Evolutionary conservation across 2,113 vertebrate genomes (phyloP).

Genomic region (Ptyas mucosa): DNA sequence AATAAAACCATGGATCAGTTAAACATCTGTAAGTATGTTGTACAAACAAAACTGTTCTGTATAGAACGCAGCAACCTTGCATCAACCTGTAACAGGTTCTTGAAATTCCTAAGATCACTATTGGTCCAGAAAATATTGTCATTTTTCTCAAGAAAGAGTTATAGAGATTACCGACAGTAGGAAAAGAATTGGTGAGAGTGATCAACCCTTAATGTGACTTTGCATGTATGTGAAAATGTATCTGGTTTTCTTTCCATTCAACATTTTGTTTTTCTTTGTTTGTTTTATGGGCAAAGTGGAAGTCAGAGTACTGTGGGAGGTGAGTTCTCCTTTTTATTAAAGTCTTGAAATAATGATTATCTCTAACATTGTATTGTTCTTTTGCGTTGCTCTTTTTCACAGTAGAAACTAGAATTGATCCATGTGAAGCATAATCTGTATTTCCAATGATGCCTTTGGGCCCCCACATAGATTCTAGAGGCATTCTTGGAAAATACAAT

Average conservation of each 20-base stretch:
- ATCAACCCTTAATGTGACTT: not conserved
- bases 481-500: not conserved
- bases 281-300: slow-evolving; percentile 58
- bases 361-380: not conserved
- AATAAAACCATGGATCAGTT: not conserved
- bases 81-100: not conserved
- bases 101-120: not conserved
- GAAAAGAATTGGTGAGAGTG: not conserved
- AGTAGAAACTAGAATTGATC: not conserved
- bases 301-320: slow-evolving; percentile 67
- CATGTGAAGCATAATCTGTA: not conserved
- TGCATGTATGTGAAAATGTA: not conserved
- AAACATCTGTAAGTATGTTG: not conserved
- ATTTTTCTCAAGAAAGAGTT: not conserved
- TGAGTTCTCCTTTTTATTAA: slow-evolving; percentile 54
- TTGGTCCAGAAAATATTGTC: not conserved
- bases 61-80: not conserved
- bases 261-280: slow-evolving; percentile 14
- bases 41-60: not conserved
- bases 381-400: not conserved
- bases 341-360: not conserved
- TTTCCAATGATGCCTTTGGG: not conserved
- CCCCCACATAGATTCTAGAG: not conserved
- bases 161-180: not conserved
- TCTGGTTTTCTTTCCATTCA: slow-evolving; percentile 22